These are phyloP conservation scores for Parazoanthus swiftii DNA, from an alignment of 92 coral and sea anemone species.

Conservation along the genomic window DNA sequence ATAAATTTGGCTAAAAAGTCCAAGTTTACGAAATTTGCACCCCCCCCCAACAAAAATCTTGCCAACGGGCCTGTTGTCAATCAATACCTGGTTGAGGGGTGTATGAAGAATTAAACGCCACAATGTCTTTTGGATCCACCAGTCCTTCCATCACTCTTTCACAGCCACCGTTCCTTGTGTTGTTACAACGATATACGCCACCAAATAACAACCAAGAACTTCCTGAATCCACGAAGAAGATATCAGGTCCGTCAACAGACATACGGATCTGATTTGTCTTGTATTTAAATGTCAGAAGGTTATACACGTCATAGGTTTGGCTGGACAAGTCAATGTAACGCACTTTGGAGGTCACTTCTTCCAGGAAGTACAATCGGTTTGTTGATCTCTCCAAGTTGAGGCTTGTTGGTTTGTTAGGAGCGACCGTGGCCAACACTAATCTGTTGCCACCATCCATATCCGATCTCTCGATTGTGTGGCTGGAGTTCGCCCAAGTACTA, in stretches of 20 bases:
- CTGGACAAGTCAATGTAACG: slow-evolving; percentile 33
- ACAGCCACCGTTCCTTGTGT: slow-evolving; percentile 25
- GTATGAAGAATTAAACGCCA: slow-evolving; percentile 16
- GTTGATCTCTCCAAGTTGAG: slow-evolving; percentile 46
- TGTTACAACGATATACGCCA: slow-evolving; percentile 37
- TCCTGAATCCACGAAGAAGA: slow-evolving; percentile 24
- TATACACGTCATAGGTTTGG: neutral
- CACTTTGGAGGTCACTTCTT: slow-evolving; percentile 18
- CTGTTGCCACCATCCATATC: slow-evolving; percentile 62
- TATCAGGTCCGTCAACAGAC: slow-evolving; percentile 18
- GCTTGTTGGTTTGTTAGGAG: slow-evolving; percentile 35
- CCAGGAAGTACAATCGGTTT: slow-evolving; percentile 59
- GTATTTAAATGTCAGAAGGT: slow-evolving; percentile 9
- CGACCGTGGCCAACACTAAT: slow-evolving; percentile 4
- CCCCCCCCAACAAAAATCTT: no score
- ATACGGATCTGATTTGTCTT: neutral
- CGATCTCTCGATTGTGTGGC: slow-evolving; percentile 45
- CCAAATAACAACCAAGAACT: neutral
- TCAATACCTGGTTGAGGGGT: slow-evolving; percentile 21
- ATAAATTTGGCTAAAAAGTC: no score
- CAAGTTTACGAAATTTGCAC: no score
- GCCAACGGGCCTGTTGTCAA: no score
- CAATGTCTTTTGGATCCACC: slow-evolving; percentile 17
- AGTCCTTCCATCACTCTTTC: slow-evolving; percentile 22
- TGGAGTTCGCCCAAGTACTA: slow-evolving; percentile 6